Conservation (phyloP, 1,140 invertebrate genomes). For the fruit fly (Drosophila melanogaster) region DNA sequence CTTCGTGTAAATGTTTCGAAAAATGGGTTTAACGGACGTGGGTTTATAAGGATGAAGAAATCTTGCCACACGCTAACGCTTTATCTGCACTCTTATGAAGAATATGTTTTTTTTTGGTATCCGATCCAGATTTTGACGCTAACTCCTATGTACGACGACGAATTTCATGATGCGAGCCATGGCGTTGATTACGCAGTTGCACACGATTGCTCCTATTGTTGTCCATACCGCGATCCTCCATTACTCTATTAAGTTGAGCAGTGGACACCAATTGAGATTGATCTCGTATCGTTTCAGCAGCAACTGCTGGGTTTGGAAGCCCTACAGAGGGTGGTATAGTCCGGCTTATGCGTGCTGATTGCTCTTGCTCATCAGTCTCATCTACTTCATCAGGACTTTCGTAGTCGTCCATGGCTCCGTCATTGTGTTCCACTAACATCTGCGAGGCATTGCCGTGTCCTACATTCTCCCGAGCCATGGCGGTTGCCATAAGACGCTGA, state of each 20-base stretch:
- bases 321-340: conserved; percentile 31
- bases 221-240: conserved; percentile 54
- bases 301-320: conserved; percentile 5
- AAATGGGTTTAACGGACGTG: too few species aligned
- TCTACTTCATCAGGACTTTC: conserved; percentile 73
- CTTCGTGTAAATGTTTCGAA: too few species aligned
- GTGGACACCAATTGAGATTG: conserved; percentile 13
- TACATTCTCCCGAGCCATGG: conserved; percentile 71
- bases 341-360: conserved; percentile 18
- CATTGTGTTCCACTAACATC: conserved; percentile 56
- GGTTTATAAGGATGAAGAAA: too few species aligned
- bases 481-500: conserved; percentile 87
- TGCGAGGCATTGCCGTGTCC: conserved; percentile 42
- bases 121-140: too few species aligned
- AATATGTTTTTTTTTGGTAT: too few species aligned
- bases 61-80: too few species aligned
- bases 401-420: conserved; percentile 54
- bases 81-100: too few species aligned
- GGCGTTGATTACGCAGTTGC: conserved; percentile 73
- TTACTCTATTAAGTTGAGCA: conserved; percentile 27
- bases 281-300: background rate
- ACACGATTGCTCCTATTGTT: conserved; percentile 73
- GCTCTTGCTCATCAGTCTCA: conserved; percentile 48
- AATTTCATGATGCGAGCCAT: conserved; percentile 78
- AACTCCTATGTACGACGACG: conserved; percentile 64